Evolutionary conservation across 2,888 invertebrate species (phyloP), one percentile per base, ranked within the genome.

Genomic region (Pasiphila rectangulata): DNA sequence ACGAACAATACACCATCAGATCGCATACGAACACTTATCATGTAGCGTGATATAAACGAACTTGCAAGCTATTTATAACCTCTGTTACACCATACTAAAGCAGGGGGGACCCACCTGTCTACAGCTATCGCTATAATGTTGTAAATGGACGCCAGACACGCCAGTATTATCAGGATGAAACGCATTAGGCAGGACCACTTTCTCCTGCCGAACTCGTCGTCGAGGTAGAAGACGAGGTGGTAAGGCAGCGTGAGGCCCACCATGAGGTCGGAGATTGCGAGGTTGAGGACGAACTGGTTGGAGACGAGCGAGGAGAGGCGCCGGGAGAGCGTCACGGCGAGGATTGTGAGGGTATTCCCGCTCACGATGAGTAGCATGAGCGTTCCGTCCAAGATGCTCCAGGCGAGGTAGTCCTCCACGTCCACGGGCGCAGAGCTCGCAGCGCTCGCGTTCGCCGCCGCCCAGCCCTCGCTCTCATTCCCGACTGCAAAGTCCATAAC

Each of bases 121-220:
- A 94, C 90, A 19, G 95, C 95, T 57, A 95, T 94, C 37, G 93
- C 92, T 65, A 94, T 92, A 59, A 95, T 90, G 75, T 95, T 95
- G 82, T 92, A 92, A 64, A 95, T 93, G 58, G 95, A 95, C 37
- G 94, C 94, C 61, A 93, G 91, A 71, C 95, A 95, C 51, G 94
- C 94, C 67, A 94, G 90, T 59, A 93, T 92, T 56, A 94, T 92
- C 41, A 94, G 85, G 42, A 94, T 93, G 79, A 94, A 95, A 60
- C 94, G 85, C 70, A 94, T 83, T 35, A 95, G 73, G 64, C 95
- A 95, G 13, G 92, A 90, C 67, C 83, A 86, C 60, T 92, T 91
- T 57, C 90, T 86, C 34, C 81, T 78, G 23, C 92, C 92, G 61
- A 94, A 88, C 47, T 90, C 84, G 3, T 86, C 84, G 61, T 91